Evolutionary conservation across 2,113 vertebrate species (phyloP).

Genomic region (Myotis yumanensis): DNA sequence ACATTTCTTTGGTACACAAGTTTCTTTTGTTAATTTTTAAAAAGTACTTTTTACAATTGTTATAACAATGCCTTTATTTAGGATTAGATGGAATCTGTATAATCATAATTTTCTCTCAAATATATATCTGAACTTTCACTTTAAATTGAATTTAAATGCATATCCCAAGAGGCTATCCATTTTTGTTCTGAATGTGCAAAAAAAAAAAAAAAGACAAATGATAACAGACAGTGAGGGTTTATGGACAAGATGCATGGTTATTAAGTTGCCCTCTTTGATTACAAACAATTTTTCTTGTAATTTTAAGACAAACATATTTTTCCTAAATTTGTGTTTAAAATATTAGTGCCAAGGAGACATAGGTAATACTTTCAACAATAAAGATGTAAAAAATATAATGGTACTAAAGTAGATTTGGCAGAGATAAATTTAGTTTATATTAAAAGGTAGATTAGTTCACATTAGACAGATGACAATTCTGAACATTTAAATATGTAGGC

Average conservation of each 20-base stretch:
- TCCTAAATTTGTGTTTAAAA: not conserved
- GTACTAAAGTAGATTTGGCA: not conserved
- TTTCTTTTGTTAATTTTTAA: not conserved
- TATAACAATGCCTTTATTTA: not conserved
- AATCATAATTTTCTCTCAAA: constrained; percentile 9
- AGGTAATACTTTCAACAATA: too few relatives aligned
- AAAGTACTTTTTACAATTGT: not conserved
- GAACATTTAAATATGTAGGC: not conserved
- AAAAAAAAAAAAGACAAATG: not conserved
- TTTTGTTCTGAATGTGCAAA: constrained; percentile 26
- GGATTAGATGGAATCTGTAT: not conserved
- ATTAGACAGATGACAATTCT: not conserved
- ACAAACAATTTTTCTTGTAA: constrained; percentile 17
- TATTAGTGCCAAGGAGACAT: too few relatives aligned
- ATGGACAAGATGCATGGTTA: not conserved
- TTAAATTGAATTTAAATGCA: not conserved
- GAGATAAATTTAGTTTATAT: not conserved
- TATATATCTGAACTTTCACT: constrained; percentile 36
- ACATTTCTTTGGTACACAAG: not conserved
- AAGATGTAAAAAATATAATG: not conserved
- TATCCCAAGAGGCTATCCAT: not conserved
- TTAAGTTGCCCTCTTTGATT: constrained; percentile 7
- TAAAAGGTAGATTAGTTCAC: not conserved
- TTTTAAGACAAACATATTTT: not conserved
- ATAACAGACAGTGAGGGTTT: not conserved